Evolutionary conservation across 2,888 invertebrate genomes (phyloP).

Genomic region (Therioaphis trifolii): DNA sequence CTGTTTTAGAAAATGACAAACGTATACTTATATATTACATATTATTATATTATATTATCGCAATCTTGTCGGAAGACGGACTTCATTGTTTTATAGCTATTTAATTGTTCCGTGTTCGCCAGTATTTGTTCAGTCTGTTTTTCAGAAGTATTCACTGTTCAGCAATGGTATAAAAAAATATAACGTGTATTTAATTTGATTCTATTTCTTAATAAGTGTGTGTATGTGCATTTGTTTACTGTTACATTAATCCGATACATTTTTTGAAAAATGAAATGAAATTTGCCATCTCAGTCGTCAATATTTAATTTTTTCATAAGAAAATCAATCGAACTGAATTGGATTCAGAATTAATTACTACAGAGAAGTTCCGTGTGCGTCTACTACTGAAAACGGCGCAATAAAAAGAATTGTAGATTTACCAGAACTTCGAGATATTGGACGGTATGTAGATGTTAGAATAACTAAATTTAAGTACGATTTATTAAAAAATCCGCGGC

Average conservation of each 20-base stretch:
- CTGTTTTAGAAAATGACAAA: not conserved
- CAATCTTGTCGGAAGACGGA: not conserved
- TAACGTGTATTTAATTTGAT: not conserved
- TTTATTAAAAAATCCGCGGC: conserved; percentile 14
- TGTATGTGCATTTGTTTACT: not conserved
- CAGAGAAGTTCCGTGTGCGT: no score
- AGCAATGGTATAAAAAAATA: no score
- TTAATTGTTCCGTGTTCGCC: not conserved
- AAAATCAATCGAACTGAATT: not conserved
- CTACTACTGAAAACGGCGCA: no score
- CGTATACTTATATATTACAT: no score
- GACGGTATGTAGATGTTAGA: conserved; percentile 9
- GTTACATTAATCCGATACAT: not conserved
- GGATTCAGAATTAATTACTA: conserved; percentile 12
- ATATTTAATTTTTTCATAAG: not conserved
- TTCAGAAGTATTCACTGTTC: not conserved
- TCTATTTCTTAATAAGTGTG: not conserved
- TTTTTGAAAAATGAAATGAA: no score
- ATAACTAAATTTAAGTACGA: conserved; percentile 1
- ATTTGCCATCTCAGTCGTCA: no score
- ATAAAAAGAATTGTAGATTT: not conserved
- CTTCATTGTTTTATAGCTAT: not conserved
- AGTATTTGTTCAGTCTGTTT: conserved; percentile 12
- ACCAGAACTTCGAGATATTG: conserved; percentile 6
- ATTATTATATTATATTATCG: not conserved